Evolutionary conservation across 2,113 vertebrate genomes (phyloP), one percentile per base, ranked within the genome.

Genomic region (Formicarius rufipectus): DNA sequence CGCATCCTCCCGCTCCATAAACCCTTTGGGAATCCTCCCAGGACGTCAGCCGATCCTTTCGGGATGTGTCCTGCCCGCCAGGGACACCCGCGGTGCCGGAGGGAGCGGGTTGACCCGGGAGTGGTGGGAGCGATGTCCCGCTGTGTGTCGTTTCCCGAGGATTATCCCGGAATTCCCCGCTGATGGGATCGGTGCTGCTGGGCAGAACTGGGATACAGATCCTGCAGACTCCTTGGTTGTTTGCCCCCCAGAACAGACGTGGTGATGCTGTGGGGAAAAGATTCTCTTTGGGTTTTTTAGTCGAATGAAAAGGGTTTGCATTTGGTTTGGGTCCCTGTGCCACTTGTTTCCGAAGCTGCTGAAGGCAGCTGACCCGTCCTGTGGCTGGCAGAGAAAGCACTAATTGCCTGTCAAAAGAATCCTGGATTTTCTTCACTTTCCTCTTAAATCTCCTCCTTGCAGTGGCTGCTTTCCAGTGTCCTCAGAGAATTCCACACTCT

Each of bases 11-110:
- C 40, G 10, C 40, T 42, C 40, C 40, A 42, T 10, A 14, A 42
- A 42, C 40, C 40, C 40, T 42, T 10, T 42, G 40, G 71, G 62
- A 24, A 77, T 16, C 2, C 2, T 0, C 58, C 0, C 5, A 2
- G n/a, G 20, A 14, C 42, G 14, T 42, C 16, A 16, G 69, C 17
- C 5, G 5, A 1, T 17, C 1, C 8, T 33, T 40, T 45, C 20
- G 1, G 21, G 33, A 4, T 16, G 49, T 9, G 23, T 56, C 44
- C 24, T 45, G 58, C 23, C 0, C 5, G 12, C 53, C 47, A 35
- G 62, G 58, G 67, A 16, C 58, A 25, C 4, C 42, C 25, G 18
- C 13, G 1, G 0, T 0, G 30, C 8, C 10, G 3, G 9, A 35
- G 37, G 50, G 22, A 24, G 10, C 1, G 64, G 31, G 42, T 40